Evolutionary conservation across 2,888 invertebrate genomes (phyloP).

Genomic region (Drosophila affinis): DNA sequence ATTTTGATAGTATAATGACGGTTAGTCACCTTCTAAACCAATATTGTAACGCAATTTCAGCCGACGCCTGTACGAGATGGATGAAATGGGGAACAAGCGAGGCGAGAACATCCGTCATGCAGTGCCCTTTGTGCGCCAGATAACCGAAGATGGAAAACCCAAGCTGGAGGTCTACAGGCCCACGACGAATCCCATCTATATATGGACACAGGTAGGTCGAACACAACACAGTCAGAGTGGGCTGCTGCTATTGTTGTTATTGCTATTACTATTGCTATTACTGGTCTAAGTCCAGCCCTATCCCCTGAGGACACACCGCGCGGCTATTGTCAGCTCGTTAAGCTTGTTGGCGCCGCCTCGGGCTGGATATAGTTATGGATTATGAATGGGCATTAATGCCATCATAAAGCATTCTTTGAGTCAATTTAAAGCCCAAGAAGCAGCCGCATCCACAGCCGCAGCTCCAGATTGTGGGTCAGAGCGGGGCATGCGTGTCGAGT

Average conservation of each 20-base stretch:
- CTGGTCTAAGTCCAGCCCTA: neutral
- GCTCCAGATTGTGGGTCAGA: slow-evolving; percentile 32
- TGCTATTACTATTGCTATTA: neutral
- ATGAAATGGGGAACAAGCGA: slow-evolving; percentile 86
- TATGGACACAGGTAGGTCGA: slow-evolving; percentile 84
- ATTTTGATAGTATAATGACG: slow-evolving; percentile 16
- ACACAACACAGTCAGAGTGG: neutral
- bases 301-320: neutral
- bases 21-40: slow-evolving; percentile 27
- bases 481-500: slow-evolving; percentile 23
- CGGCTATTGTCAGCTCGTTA: slow-evolving; percentile 63
- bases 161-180: slow-evolving; percentile 85
- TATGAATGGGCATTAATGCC: slow-evolving; percentile 50
- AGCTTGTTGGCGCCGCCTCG: slow-evolving; percentile 62
- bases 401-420: slow-evolving; percentile 52
- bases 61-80: slow-evolving; percentile 86
- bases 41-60: slow-evolving; percentile 66
- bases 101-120: slow-evolving; percentile 86
- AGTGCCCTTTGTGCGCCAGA: slow-evolving; percentile 87
- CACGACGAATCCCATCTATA: slow-evolving; percentile 85
- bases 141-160: slow-evolving; percentile 86
- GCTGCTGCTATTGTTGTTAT: neutral
- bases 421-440: slow-evolving; percentile 59
- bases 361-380: slow-evolving; percentile 35
- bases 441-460: neutral